Conservation (phyloP, 64 coral and sea anemone genomes). For the Hydrozoanthus tunicans region DNA sequence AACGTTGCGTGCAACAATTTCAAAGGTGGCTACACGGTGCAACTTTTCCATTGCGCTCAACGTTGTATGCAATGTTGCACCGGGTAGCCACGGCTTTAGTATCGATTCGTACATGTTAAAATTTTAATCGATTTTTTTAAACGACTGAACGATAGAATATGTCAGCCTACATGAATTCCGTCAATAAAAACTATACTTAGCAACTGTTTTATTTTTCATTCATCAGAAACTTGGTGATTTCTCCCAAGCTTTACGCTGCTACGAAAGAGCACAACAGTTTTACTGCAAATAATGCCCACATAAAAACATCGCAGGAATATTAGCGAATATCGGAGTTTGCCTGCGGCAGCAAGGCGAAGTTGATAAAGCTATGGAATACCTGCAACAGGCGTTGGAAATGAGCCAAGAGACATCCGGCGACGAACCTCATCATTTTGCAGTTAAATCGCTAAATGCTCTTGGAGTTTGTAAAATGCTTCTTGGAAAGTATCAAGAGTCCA, state of each 20-base stretch:
- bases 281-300: neutral
- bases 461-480: neutral
- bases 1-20: too few species aligned
- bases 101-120: too few species aligned
- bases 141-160: too few species aligned
- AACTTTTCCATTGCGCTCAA: too few species aligned
- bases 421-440: neutral
- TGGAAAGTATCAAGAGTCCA: neutral
- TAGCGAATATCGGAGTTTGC: neutral
- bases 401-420: neutral
- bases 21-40: too few species aligned
- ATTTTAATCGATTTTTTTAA: too few species aligned
- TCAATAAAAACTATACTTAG: too few species aligned
- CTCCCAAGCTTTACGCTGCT: neutral
- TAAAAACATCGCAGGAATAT: neutral
- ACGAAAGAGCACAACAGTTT: neutral
- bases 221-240: too few species aligned
- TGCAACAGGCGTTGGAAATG: neutral
- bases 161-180: too few species aligned
- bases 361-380: neutral
- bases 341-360: neutral
- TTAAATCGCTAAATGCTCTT: neutral
- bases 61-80: too few species aligned
- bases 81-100: too few species aligned
- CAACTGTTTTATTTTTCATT: too few species aligned